phyloP scores from a whole-genome alignment of 2,797 vertebrate genomes.

The Manis javanica region DNA sequence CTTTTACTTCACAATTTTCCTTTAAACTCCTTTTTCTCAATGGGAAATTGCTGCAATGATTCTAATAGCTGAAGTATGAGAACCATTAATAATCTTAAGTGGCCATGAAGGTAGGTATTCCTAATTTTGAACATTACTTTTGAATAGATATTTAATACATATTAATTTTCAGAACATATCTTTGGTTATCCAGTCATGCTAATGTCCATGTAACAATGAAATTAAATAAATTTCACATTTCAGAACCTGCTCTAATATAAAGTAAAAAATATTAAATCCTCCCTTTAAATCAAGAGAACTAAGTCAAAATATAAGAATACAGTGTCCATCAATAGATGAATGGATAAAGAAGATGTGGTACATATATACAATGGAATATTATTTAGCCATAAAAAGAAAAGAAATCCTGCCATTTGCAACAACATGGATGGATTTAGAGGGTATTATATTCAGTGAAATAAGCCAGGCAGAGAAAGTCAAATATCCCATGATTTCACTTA shows the following conservation, averaged over 20 bases:
- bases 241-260: background rate
- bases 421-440: no score
- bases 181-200: background rate
- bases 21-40: background rate
- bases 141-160: background rate
- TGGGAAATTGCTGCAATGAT: background rate
- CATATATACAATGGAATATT: no score
- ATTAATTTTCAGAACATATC: background rate
- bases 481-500: no score
- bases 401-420: no score
- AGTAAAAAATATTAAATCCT: background rate
- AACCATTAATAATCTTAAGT: background rate
- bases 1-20: background rate
- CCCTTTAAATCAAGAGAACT: background rate
- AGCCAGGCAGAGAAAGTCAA: no score
- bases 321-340: no score
- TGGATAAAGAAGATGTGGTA: no score
- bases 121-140: background rate
- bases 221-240: background rate
- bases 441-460: no score
- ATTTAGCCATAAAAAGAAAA: no score
- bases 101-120: background rate
- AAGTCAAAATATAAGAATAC: background rate
- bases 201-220: background rate
- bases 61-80: background rate